A percentile compares a stretch with the other conserved stretches of the same genome.
Conservation (phyloP, 2,113 vertebrate genomes). For the Neodon shergylaensis region DNA sequence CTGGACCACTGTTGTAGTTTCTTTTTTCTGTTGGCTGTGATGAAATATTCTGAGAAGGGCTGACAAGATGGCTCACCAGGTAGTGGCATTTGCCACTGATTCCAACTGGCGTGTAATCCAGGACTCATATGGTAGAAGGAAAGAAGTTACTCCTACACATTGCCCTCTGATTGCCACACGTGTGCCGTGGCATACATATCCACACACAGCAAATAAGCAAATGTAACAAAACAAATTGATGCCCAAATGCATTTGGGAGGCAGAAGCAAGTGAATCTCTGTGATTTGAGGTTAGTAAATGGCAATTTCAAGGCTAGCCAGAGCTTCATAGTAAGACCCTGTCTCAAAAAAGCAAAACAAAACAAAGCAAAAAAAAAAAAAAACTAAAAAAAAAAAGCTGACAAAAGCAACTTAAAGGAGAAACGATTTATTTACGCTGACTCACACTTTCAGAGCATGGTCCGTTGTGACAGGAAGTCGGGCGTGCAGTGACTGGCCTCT, state of each 20-base stretch:
- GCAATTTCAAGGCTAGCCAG: background rate
- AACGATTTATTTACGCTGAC: background rate
- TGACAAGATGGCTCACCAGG: background rate
- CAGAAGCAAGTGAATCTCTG: background rate
- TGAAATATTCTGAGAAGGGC: background rate
- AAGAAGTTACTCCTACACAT: background rate
- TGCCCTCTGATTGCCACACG: background rate
- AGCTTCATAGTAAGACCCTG: background rate
- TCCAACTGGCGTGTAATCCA: background rate
- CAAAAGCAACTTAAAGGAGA: background rate
- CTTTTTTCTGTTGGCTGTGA: background rate
- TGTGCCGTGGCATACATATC: background rate
- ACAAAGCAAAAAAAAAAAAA: background rate
- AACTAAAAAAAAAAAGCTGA: background rate
- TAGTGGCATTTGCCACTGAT: background rate
- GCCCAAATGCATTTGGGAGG: background rate
- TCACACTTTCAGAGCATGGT: background rate
- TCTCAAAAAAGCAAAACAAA: background rate
- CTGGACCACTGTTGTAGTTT: background rate
- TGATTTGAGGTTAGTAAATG: background rate
- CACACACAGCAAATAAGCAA: background rate
- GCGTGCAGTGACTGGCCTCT: background rate
- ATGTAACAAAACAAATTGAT: background rate
- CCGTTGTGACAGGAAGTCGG: background rate
- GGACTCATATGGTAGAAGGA: background rate